These are phyloP conservation scores for Hetaerina titia DNA, from an alignment of 2,888 invertebrate genomes.

Conservation along the genomic window DNA sequence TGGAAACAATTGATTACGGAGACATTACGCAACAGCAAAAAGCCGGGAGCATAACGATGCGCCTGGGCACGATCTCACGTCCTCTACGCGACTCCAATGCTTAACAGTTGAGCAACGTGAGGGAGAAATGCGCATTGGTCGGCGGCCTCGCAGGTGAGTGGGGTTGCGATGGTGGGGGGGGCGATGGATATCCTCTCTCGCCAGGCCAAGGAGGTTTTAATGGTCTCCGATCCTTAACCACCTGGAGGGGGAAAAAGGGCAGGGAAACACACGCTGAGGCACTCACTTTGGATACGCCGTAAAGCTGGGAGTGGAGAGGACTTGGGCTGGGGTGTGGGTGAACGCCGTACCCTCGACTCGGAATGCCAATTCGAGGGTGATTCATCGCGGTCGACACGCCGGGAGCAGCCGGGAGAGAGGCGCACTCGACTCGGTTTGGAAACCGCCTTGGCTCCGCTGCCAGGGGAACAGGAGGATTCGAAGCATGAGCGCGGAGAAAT, in stretches of 20 bases:
- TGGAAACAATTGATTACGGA: too few relatives aligned
- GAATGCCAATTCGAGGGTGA: conserved; percentile 21
- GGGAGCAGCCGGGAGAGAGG: background rate
- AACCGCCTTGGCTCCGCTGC: too few relatives aligned
- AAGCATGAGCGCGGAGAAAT: too few relatives aligned
- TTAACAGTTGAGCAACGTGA: background rate
- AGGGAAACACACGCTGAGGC: background rate
- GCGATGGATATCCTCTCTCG: background rate
- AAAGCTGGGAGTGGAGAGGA: background rate
- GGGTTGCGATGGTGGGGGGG: too few relatives aligned
- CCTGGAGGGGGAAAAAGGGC: background rate
- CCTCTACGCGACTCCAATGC: background rate
- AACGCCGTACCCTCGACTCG: background rate
- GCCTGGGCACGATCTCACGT: background rate
- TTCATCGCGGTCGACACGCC: background rate
- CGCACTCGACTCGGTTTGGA: background rate
- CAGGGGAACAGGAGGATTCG: too few relatives aligned
- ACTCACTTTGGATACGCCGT: background rate
- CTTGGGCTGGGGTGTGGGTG: background rate
- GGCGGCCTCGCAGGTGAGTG: background rate
- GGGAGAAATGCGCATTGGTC: too few relatives aligned
- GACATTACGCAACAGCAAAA: too few relatives aligned
- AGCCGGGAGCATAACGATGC: background rate
- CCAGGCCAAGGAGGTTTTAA: background rate
- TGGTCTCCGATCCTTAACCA: background rate